Percentiles rank a stretch among this genome's conserved stretches.
phyloP scores from a whole-genome alignment of 2,113 vertebrate genomes.

The Cololabis saira region DNA sequence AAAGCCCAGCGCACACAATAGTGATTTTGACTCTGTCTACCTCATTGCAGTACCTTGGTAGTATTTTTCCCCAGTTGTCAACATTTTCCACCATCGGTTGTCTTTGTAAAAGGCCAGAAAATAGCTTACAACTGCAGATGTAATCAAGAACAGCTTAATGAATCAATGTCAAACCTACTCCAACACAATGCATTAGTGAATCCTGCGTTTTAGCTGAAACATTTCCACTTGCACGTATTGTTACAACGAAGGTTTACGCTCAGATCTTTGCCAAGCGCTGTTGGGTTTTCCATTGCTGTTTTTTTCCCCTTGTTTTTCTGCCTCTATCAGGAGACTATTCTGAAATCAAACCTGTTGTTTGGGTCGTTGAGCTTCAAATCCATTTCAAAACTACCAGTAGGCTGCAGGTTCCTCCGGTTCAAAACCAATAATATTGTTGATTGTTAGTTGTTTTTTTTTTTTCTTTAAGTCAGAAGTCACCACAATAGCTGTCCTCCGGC shows the following conservation, averaged over 20 bases:
- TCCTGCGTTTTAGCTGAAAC: slow-evolving; percentile 40
- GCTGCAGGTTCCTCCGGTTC: slow-evolving; percentile 18
- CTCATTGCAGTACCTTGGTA: slow-evolving; percentile 70
- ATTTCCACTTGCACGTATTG: slow-evolving; percentile 37
- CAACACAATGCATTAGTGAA: slow-evolving; percentile 60
- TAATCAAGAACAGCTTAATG: slow-evolving; percentile 79
- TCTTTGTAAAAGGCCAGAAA: slow-evolving; percentile 75
- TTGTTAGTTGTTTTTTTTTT: slow-evolving; percentile 40
- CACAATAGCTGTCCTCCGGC: slow-evolving; percentile 38
- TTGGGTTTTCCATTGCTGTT: too few species aligned
- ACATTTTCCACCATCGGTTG: slow-evolving; percentile 72
- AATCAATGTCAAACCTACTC: slow-evolving; percentile 73
- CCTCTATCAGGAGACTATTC: slow-evolving; percentile 12
- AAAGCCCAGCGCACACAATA: slow-evolving; percentile 73
- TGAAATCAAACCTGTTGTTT: slow-evolving; percentile 18
- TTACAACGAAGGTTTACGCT: slow-evolving; percentile 22
- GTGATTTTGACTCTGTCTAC: slow-evolving; percentile 75
- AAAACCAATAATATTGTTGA: slow-evolving; percentile 54
- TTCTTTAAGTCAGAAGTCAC: slow-evolving; percentile 48
- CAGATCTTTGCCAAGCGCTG: too few species aligned
- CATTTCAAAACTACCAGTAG: too few species aligned
- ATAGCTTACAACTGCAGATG: slow-evolving; percentile 78
- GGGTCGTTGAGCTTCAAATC: too few species aligned
- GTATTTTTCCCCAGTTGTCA: slow-evolving; percentile 61
- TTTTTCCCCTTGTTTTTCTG: slow-evolving; percentile 23